Percentiles rank a stretch among this genome's conserved stretches.
Conservation (phyloP, 1,140 invertebrate species). For the Bombus breviceps region DNA sequence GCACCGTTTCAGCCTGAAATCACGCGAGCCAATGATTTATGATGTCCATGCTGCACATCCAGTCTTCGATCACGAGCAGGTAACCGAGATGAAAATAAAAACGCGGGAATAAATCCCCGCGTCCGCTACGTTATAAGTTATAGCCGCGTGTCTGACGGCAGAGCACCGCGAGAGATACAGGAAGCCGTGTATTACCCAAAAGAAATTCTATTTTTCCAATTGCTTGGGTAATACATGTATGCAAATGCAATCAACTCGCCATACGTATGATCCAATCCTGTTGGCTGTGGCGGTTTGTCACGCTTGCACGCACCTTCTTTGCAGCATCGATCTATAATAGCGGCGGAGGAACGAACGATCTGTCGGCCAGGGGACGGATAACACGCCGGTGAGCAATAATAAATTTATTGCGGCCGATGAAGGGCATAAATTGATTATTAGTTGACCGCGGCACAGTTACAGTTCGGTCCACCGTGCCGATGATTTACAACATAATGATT, state of each 20-base stretch:
- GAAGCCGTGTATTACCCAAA: not conserved
- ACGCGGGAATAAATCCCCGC: not conserved
- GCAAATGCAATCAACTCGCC: conserved; percentile 33
- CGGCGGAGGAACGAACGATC: conserved; percentile 32
- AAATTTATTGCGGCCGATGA: conserved; percentile 71
- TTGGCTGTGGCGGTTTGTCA: conserved; percentile 2
- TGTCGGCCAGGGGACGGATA: not conserved
- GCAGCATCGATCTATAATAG: conserved; percentile 8
- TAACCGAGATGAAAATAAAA: not conserved
- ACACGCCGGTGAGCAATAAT: conserved; percentile 52
- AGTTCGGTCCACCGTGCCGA: conserved; percentile 55
- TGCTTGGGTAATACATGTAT: not conserved
- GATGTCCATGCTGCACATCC: not conserved
- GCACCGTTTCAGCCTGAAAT: conserved; percentile 8
- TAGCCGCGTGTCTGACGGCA: no score
- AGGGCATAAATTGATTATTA: conserved; percentile 76
- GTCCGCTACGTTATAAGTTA: not conserved
- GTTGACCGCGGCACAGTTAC: conserved; percentile 62
- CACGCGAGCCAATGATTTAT: not conserved
- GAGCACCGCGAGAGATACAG: not conserved
- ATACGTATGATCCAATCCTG: conserved; percentile 1
- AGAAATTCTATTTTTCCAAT: not conserved
- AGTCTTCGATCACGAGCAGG: not conserved
- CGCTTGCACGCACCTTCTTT: not conserved
- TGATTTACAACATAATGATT: conserved; percentile 74